A percentile compares a stretch with the other conserved stretches of the same genome.
Conservation (phyloP, 2,888 invertebrate species). For the Ormyrus pomaceus region DNA sequence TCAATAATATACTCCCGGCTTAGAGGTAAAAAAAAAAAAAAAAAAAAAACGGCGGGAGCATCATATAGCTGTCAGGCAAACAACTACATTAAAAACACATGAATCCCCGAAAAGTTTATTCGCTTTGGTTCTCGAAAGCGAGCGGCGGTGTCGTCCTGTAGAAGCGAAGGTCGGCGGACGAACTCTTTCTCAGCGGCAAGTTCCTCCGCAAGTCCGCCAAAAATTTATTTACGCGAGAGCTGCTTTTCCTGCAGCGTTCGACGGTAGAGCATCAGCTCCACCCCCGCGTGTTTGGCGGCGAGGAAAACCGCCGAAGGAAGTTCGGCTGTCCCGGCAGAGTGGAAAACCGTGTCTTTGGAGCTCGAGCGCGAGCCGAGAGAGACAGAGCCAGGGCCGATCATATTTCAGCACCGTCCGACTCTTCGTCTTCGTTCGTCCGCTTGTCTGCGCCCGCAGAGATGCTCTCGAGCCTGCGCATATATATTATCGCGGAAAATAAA, state of each 20-base stretch:
- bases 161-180: background rate
- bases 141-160: background rate
- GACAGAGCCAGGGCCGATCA: slow-evolving; percentile 41
- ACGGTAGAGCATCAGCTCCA: background rate
- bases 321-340: slow-evolving; percentile 55
- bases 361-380: background rate
- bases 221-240: slow-evolving; percentile 37
- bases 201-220: background rate
- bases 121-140: background rate
- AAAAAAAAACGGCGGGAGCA: background rate
- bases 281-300: slow-evolving; percentile 6
- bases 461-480: slow-evolving; percentile 5
- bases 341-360: slow-evolving; percentile 62
- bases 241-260: background rate
- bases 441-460: slow-evolving; percentile 34
- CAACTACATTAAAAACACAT: background rate
- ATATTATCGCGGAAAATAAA: slow-evolving; percentile 41
- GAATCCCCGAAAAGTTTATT: background rate
- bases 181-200: slow-evolving; percentile 3
- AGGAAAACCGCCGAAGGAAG: slow-evolving; percentile 47
- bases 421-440: slow-evolving; percentile 47
- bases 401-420: slow-evolving; percentile 47
- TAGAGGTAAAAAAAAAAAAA: too few species aligned
- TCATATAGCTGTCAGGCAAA: background rate
- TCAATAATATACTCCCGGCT: too few species aligned